Base-by-base conservation (phyloP, 2,888 invertebrate species). In the Epistrophella euchroma region DNA sequence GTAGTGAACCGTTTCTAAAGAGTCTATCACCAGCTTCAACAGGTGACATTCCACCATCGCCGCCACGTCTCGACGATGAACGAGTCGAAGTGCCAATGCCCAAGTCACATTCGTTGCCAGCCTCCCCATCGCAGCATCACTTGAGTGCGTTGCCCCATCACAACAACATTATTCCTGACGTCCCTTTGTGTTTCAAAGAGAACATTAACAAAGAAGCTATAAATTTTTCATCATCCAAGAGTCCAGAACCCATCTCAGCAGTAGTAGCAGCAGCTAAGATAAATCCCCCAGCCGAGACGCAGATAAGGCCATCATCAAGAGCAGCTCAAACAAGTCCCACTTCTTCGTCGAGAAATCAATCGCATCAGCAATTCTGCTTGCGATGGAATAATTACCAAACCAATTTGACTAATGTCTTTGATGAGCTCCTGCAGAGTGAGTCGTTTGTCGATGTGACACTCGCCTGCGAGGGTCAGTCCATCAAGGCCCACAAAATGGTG, bases 371-470 rank as follows among this genome's bases (percentile, higher is more conserved):
- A 93, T 97, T 97, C 93, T 97, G 97, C 93, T 94, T 97, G 90
- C 95, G 97, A 87, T 98, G 98, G 98, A 97, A 97, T 94, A 97
- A 98, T 93, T 97, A 97, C 92, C 97, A 97, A 93, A 95, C 95
- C 90, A 97, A 98, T 92, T 93, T 98, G 91, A 96, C 97, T 89
- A 97, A 95, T 93, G 92, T 92, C 50, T 92, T 98, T 94, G 97
- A 97, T 91, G 97, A 97, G 92, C 95, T 98, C 88, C 94, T 97
- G 88, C 97, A 97, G 93, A 96, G 95, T 91, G 97, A 97, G 93
- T 96, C 96, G 87, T 97, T 98, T 93, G 97, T 97, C 89, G 98
- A 98, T 93, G 97, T 97, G 88, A 98, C 98, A 19, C 94, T 98
- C 79, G 97, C 97, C 80, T 97, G 97, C 93, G 97, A 97, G 91